phyloP scores from a whole-genome alignment of 2,113 vertebrate species.

The Cinclus mexicanus region DNA sequence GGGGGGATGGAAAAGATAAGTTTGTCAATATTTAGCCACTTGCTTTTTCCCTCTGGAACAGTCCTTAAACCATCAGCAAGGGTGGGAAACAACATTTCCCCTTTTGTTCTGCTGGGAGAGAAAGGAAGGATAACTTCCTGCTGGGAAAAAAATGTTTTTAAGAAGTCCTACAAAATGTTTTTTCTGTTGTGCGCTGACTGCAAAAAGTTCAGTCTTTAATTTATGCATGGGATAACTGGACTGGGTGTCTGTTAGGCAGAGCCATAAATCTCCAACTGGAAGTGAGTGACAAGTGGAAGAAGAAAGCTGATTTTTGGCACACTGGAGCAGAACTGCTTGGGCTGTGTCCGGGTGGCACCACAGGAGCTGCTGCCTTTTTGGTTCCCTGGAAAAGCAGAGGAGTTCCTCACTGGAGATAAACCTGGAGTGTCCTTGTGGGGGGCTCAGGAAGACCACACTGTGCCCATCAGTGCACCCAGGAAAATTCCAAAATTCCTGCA shows the following conservation, averaged over 20 bases:
- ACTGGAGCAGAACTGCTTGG: background rate
- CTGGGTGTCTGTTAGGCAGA: background rate
- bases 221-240: background rate
- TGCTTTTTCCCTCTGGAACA: background rate
- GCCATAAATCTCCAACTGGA: background rate
- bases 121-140: background rate
- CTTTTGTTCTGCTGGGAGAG: background rate
- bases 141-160: too few relatives aligned
- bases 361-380: background rate
- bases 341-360: background rate
- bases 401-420: background rate
- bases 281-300: background rate
- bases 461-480: background rate
- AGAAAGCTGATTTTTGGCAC: background rate
- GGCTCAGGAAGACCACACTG: background rate
- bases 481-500: background rate
- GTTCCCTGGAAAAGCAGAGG: background rate
- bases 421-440: accelerated
- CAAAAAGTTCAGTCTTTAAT: background rate
- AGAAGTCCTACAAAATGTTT: background rate
- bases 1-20: background rate
- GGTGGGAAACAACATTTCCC: background rate
- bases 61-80: background rate
- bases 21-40: background rate
- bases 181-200: background rate